Conservation (phyloP, 1,140 invertebrate species). For the Drosophila nikananu region DNA sequence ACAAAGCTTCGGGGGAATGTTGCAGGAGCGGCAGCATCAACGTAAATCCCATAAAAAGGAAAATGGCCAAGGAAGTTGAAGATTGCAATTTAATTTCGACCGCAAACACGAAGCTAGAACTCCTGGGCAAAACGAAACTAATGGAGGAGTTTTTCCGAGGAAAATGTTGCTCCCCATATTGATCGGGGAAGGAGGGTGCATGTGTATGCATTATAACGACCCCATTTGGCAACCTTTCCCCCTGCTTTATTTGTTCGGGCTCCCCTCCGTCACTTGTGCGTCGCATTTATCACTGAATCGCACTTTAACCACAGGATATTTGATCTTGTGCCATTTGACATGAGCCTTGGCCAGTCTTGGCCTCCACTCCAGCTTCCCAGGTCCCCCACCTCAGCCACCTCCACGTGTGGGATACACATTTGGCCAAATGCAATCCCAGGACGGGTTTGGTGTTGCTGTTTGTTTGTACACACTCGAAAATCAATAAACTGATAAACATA, state of each 20-base stretch:
- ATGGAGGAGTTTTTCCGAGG: conserved; percentile 35
- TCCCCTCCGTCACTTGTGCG: conserved; percentile 50
- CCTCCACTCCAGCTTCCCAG: not conserved
- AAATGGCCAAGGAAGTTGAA: conserved; percentile 74
- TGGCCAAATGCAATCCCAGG: conserved; percentile 35
- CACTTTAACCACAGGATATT: conserved; percentile 83
- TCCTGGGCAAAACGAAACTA: conserved; percentile 42
- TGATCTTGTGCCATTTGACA: conserved; percentile 83
- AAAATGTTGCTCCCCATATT: conserved; percentile 23
- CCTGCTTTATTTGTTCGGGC: conserved; percentile 40
- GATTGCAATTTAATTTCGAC: conserved; percentile 83
- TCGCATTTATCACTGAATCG: conserved; percentile 81
- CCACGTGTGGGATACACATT: conserved; percentile 61
- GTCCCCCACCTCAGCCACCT: not conserved
- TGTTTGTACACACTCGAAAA: conserved; percentile 59
- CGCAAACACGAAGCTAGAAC: conserved; percentile 59
- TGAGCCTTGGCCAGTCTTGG: conserved; percentile 55
- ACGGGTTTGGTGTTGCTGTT: conserved; percentile 21
- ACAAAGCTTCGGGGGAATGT: conserved; percentile 45
- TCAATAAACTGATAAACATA: conserved; percentile 82
- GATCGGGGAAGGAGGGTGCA: conserved; percentile 18
- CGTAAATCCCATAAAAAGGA: conserved; percentile 77
- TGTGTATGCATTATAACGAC: conserved; percentile 48
- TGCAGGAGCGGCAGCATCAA: conserved; percentile 29
- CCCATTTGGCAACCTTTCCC: conserved; percentile 46